Evolutionary conservation across 2,113 vertebrate genomes (phyloP).

Genomic region (Lycocorax pyrrhopterus): DNA sequence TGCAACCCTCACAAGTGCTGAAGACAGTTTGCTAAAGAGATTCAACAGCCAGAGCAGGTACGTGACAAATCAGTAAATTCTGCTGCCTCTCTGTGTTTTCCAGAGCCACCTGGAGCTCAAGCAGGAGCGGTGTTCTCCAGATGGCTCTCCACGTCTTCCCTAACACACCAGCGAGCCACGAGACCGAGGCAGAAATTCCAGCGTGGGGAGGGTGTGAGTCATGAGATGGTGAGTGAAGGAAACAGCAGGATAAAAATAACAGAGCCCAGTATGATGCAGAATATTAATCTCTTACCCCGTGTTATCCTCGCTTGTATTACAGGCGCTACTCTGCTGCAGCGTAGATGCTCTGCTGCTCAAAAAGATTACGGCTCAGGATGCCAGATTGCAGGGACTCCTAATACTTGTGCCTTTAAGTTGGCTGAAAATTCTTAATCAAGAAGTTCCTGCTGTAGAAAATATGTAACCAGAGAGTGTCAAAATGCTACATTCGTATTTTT

Average conservation of each 20-base stretch:
- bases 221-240: slow-evolving; percentile 49
- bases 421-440: not conserved
- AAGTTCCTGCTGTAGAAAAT: not conserved
- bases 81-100: not conserved
- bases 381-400: slow-evolving; percentile 6
- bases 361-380: slow-evolving; percentile 2
- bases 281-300: slow-evolving; percentile 38
- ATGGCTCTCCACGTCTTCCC: not conserved
- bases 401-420: not conserved
- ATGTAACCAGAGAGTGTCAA: not conserved
- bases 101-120: not conserved
- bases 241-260: slow-evolving; percentile 54
- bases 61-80: not conserved
- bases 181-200: slow-evolving; percentile 29
- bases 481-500: not conserved
- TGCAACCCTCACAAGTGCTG: not conserved
- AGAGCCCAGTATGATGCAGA: slow-evolving; percentile 9
- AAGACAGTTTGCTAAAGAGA: not conserved
- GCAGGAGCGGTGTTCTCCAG: not conserved
- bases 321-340: not conserved
- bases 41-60: not conserved
- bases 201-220: slow-evolving; percentile 38
- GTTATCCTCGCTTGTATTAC: slow-evolving; percentile 38
- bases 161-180: not conserved
- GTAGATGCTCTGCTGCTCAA: not conserved